phyloP scores from a whole-genome alignment of 37 sponge, comb jelly and placozoan species.

The Halichondria panicea region DNA sequence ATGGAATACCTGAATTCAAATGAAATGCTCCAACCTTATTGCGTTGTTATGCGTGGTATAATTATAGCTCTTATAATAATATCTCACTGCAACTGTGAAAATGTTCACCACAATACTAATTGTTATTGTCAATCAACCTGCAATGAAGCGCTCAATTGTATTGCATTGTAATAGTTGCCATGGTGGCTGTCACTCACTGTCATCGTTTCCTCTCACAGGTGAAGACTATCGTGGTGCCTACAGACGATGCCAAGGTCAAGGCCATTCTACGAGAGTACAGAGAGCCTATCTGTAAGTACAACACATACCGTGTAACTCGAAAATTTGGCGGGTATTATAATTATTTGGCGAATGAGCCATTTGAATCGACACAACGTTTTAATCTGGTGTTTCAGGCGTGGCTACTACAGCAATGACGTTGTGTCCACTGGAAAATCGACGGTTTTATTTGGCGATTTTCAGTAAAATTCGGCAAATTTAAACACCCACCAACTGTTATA shows the following conservation, averaged over 20 bases:
- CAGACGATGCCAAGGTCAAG: slow-evolving; percentile 88
- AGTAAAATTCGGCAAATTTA: too few species aligned
- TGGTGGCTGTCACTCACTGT: too few species aligned
- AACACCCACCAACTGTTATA: too few species aligned
- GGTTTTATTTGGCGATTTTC: too few species aligned
- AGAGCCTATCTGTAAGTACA: slow-evolving; percentile 80
- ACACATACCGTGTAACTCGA: neutral
- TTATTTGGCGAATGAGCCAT: neutral
- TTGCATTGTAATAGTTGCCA: too few species aligned
- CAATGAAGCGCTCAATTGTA: too few species aligned
- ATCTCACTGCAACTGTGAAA: neutral
- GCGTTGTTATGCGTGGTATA: neutral
- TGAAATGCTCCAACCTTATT: neutral
- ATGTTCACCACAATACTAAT: neutral
- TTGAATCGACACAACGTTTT: too few species aligned
- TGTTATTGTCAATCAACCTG: too few species aligned
- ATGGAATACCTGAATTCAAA: slow-evolving; percentile 9
- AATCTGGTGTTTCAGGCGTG: too few species aligned
- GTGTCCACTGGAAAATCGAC: too few species aligned
- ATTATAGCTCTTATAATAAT: neutral
- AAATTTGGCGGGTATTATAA: neutral
- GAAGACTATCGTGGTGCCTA: slow-evolving; percentile 81
- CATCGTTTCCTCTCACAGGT: slow-evolving; percentile 41
- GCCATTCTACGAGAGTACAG: slow-evolving; percentile 71
- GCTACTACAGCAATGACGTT: too few species aligned